phyloP scores from a whole-genome alignment of 1,140 invertebrate species.

The Megathymus violae region DNA sequence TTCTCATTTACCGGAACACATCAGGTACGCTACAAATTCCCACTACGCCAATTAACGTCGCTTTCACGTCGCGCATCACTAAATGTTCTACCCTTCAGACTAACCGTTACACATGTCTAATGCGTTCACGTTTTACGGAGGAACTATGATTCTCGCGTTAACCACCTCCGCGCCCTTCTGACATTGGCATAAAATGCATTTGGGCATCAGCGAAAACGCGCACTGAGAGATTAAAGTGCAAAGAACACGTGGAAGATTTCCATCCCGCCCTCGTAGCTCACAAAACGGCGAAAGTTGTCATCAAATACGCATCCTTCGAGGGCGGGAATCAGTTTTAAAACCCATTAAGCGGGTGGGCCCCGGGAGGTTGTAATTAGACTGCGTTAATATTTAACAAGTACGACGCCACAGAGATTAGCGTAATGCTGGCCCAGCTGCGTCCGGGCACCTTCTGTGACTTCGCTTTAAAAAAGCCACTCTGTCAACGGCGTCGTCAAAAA shows the following conservation, averaged over 20 bases:
- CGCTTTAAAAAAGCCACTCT: slow-evolving; percentile 73
- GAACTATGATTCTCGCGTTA: slow-evolving; percentile 33
- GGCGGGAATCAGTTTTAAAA: slow-evolving; percentile 83
- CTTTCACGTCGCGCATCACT: slow-evolving; percentile 37
- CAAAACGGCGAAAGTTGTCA: slow-evolving; percentile 74
- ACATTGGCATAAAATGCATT: slow-evolving; percentile 37
- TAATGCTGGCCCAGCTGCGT: slow-evolving; percentile 63
- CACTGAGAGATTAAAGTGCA: slow-evolving; percentile 55
- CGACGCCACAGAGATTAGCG: slow-evolving; percentile 73
- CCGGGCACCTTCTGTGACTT: slow-evolving; percentile 63
- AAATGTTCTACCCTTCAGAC: slow-evolving; percentile 43
- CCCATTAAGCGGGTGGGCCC: slow-evolving; percentile 73
- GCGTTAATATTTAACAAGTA: slow-evolving; percentile 83
- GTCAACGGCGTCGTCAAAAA: slow-evolving; percentile 70
- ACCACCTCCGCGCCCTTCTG: slow-evolving; percentile 37
- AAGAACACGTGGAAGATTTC: slow-evolving; percentile 46
- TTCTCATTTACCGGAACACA: slow-evolving; percentile 31
- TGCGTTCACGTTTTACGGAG: slow-evolving; percentile 39
- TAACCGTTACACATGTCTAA: slow-evolving; percentile 53
- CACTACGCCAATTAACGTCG: slow-evolving; percentile 45
- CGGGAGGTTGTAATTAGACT: slow-evolving; percentile 75
- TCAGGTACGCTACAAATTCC: slow-evolving; percentile 22
- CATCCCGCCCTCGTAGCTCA: slow-evolving; percentile 42
- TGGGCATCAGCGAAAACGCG: slow-evolving; percentile 25
- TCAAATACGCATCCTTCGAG: slow-evolving; percentile 80